Evolutionary conservation across 2,113 vertebrate species (phyloP).

Genomic region (Mesembrinibis cayennensis): DNA sequence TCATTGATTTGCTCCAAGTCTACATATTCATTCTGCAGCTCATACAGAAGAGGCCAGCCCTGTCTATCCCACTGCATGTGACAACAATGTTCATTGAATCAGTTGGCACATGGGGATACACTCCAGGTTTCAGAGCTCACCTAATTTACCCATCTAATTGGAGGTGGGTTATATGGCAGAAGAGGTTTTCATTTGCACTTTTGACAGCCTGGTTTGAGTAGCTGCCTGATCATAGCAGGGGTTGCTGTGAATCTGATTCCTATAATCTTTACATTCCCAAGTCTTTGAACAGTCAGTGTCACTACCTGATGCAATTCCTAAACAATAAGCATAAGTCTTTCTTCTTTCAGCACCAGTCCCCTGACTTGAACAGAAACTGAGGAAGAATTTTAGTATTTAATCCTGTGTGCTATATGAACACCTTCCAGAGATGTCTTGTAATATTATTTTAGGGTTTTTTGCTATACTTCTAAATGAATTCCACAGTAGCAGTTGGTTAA

Average conservation of each 20-base stretch:
- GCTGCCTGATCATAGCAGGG: neutral
- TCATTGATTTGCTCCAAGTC: neutral
- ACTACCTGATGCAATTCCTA: neutral
- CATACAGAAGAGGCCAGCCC: neutral
- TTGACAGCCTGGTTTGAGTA: neutral
- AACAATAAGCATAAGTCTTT: neutral
- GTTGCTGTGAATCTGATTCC: neutral
- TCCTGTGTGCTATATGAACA: neutral
- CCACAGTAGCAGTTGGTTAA: neutral
- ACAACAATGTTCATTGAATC: neutral
- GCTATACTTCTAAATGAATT: neutral
- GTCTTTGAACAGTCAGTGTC: neutral
- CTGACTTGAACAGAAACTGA: neutral
- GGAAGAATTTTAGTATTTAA: neutral
- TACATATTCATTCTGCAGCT: neutral
- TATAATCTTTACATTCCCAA: neutral
- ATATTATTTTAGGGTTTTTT: neutral
- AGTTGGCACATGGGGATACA: accelerated
- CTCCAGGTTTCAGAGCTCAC: neutral
- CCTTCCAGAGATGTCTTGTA: neutral
- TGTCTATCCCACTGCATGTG: neutral
- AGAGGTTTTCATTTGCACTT: neutral
- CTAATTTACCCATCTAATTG: neutral
- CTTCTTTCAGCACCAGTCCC: neutral
- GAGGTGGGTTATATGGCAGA: neutral